Evolutionary conservation across 2,113 vertebrate genomes (phyloP), one percentile per base, ranked within the genome.

Genomic region (Cathartes aura): DNA sequence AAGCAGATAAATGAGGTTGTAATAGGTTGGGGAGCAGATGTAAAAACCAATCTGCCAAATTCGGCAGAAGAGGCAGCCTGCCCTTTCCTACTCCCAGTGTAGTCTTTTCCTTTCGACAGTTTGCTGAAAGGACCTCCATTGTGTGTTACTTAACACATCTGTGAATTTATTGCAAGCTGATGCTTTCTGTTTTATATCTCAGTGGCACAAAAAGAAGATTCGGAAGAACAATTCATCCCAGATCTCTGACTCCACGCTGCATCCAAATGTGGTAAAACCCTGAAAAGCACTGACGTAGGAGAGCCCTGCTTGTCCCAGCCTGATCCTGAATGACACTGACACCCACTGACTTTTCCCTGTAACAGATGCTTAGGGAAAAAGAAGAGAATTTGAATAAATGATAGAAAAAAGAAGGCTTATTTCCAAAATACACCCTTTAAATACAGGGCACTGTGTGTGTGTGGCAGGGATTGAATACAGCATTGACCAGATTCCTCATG

Each of bases 111-210:
- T 50, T 70, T 32, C 60, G 96, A 52, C 96, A 87, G 43, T 93
- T 23, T 83, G 95, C 78, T 96, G 95, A 96, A 97, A 97, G 89
- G 63, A 50, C 22, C 62, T 94, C 59, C 91, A 80, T 88, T 85
- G 82, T 94, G 71, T 59, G 45, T 89, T 15, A 66, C 84, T 95
- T 90, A 94, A 66, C 95, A 90, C 91, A 70, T 90, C 73, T 93
- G 95, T 38, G 89, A 17, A 74, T 94, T 94, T 96, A 96, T 58
- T 64, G 75, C 60, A 18, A 42, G 81, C 73, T 80, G 97, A 32
- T 85, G 93, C 91, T 97, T 59, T 97, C 94, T 95, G 89, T 9
- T 95, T 95, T 91, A 18, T 52, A 17, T 94, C 91, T 20, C 70
- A 68, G 70, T 5, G 27, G 40, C 89, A 40, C 60, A 47, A 55